Conservation (phyloP, 2,113 vertebrate species). For the Forbesichthys agassizii region DNA sequence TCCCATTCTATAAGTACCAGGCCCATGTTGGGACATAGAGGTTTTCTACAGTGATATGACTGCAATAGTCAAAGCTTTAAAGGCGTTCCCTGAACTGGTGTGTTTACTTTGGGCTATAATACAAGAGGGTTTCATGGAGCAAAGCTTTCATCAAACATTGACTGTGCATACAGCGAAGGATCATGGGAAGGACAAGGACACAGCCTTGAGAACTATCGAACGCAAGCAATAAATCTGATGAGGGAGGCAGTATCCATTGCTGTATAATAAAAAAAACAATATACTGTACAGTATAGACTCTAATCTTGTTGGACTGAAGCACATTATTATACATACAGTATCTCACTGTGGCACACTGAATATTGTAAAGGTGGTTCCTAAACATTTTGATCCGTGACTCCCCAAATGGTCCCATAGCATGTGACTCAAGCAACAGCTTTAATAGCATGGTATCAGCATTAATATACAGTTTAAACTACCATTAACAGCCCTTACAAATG, state of each 20-base stretch:
- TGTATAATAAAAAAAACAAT: neutral
- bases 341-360: neutral
- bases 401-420: no score
- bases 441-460: no score
- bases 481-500: no score
- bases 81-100: constrained; percentile 58
- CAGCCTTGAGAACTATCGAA: constrained; percentile 32
- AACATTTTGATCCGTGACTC: no score
- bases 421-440: no score
- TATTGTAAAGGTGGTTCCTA: no score
- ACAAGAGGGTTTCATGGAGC: constrained; percentile 45
- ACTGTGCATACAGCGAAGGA: constrained; percentile 38
- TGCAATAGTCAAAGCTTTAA: constrained; percentile 38
- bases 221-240: constrained; percentile 52
- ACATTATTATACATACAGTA: neutral
- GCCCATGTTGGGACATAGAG: constrained; percentile 20
- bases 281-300: neutral
- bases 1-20: neutral
- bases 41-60: constrained; percentile 32
- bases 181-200: constrained; percentile 46
- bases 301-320: neutral
- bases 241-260: constrained; percentile 10
- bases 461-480: no score
- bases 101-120: constrained; percentile 57
- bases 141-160: constrained; percentile 63